Evolutionary conservation across 2,888 invertebrate genomes (phyloP).

Genomic region (Gnatocerus cornutus): DNA sequence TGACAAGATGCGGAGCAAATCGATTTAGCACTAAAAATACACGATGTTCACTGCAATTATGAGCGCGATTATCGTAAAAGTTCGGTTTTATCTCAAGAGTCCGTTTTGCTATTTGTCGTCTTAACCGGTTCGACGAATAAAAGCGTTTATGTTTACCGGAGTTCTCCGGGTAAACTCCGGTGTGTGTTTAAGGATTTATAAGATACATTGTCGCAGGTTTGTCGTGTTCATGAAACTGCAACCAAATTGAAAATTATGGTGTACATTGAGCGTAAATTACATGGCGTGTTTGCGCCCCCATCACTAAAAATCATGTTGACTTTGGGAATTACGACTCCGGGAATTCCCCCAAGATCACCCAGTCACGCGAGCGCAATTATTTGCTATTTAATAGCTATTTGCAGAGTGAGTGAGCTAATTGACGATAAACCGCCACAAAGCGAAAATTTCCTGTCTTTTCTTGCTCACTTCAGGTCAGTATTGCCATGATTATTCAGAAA

Average conservation of each 20-base stretch:
- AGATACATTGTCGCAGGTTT: conserved; percentile 28
- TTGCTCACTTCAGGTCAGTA: conserved; percentile 20
- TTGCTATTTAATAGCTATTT: conserved; percentile 24
- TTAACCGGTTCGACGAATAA: conserved; percentile 19
- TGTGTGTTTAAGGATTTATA: conserved; percentile 25
- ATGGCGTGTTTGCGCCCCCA: conserved; percentile 21
- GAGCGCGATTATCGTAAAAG: conserved; percentile 19
- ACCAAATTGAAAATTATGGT: conserved; percentile 25
- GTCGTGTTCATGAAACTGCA: conserved; percentile 12
- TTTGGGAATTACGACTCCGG: conserved; percentile 19
- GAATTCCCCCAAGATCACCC: conserved; percentile 5
- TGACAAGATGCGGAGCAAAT: conserved; percentile 16
- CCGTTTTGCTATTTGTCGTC: conserved; percentile 17
- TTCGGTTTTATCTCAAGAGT: conserved; percentile 18
- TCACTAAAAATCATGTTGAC: conserved; percentile 36
- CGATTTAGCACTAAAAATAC: conserved; percentile 23
- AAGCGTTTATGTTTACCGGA: conserved; percentile 25
- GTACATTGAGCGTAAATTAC: conserved; percentile 16
- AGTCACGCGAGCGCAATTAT: conserved; percentile 28
- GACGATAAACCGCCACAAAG: conserved; percentile 14
- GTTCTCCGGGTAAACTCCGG: conserved; percentile 2
- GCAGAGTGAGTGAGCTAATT: conserved; percentile 14
- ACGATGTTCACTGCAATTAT: conserved; percentile 20
- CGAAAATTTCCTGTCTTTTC: neutral
- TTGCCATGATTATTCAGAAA: conserved; percentile 20